phyloP scores from a whole-genome alignment of 2,888 invertebrate genomes.

The Rhagium mordax region DNA sequence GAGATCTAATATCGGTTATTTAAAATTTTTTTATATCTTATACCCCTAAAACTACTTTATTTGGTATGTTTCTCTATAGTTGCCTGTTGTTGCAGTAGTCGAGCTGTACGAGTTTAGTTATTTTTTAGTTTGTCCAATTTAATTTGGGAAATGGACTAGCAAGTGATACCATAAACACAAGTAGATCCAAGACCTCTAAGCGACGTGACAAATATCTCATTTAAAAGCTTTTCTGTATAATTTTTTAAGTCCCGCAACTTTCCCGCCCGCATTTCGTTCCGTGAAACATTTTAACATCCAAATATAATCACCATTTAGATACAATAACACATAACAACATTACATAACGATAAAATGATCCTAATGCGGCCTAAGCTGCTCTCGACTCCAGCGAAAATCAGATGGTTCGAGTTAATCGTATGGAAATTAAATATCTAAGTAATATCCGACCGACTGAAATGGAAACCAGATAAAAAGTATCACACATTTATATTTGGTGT shows the following conservation, averaged over 20 bases:
- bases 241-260: slow-evolving; percentile 24
- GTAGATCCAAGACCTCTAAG: slow-evolving; percentile 43
- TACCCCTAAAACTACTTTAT: too few species aligned
- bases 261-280: neutral
- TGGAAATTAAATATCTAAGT: slow-evolving; percentile 66
- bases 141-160: slow-evolving; percentile 68
- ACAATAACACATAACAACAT: slow-evolving; percentile 34
- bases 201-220: slow-evolving; percentile 65
- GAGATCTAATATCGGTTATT: too few species aligned
- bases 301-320: slow-evolving; percentile 27
- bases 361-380: slow-evolving; percentile 47
- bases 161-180: slow-evolving; percentile 62
- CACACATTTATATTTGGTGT: slow-evolving; percentile 58
- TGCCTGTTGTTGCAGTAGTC: slow-evolving; percentile 22
- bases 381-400: slow-evolving; percentile 53
- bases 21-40: too few species aligned
- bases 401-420: slow-evolving; percentile 65
- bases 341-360: slow-evolving; percentile 45
- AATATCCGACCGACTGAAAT: slow-evolving; percentile 65
- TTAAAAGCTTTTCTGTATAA: slow-evolving; percentile 60
- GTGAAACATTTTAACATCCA: slow-evolving; percentile 3
- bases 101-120: slow-evolving; percentile 28
- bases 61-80: too few species aligned
- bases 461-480: slow-evolving; percentile 61
- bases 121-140: slow-evolving; percentile 66